Base-by-base conservation (phyloP, 2,888 invertebrate species). In the Limenitis arthemis region DNA sequence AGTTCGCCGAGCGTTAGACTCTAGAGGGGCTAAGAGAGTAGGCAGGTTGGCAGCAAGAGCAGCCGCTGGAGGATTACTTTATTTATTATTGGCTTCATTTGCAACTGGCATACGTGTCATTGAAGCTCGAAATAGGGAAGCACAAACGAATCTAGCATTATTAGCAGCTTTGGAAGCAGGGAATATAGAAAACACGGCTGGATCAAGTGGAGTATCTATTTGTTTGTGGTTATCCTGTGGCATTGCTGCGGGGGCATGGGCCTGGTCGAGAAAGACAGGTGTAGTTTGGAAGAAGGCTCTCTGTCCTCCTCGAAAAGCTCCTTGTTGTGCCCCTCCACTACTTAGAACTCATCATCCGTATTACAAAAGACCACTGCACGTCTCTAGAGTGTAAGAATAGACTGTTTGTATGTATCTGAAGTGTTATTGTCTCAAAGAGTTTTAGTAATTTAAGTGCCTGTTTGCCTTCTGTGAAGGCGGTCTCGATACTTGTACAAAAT, bases 41-140 rank as follows among this genome's bases (percentile, higher is more conserved):
- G 89, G 95, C 0, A 79, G 90, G 44, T 78, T 94, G 28, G 93
- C 93, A 78, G 90, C 92, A 38, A 88, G 95, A 30, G 91, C 95
- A 54, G 93, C 93, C 3, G 89, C 94, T 4, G 95, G 94, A 65
- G 93, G 93, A 1, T 79, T 93, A 3, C 85, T 95, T 11, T 96
- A 95, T 77, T 89, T 93, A 11, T 75, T 92, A 20, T 90, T 95
- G 9, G 92, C 94, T 9, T 86, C 91, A 8, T 86, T 91, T 12
- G 90, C 91, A 51, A 88, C 95, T n/a, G 91, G 89, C 28, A 93
- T 93, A 63, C 86, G 91, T 51, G 86, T 91, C 56, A 89, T 91
- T 68, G 91, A 82, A 72, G 88, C 88, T 58, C 88, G 80, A 67
- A 81, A 70, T 62, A 79, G 75, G 64, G 89, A 88, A 37, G 70